phyloP scores from a whole-genome alignment of 2,113 vertebrate species.

The Trogon surrucura region DNA sequence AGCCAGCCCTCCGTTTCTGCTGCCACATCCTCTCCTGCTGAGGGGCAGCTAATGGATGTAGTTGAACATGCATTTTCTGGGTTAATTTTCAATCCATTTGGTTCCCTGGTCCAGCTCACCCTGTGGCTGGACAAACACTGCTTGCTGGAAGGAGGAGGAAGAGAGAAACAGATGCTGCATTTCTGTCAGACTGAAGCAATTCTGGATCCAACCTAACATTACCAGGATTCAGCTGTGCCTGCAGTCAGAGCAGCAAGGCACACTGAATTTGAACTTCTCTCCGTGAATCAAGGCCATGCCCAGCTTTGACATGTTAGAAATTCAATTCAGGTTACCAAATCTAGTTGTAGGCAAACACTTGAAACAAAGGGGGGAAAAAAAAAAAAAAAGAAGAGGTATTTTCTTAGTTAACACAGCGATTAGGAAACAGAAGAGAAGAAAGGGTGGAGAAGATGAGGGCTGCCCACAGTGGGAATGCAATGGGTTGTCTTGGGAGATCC shows the following conservation, averaged over 20 bases:
- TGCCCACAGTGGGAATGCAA: not conserved
- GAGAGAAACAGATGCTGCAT: not conserved
- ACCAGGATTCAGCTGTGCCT: not conserved
- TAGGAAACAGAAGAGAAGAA: not conserved
- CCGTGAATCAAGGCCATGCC: not conserved
- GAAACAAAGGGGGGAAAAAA: not conserved
- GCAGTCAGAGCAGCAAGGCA: not conserved
- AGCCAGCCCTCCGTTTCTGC: not conserved
- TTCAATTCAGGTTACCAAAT: not conserved
- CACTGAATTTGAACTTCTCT: not conserved
- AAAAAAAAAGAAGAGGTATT: not conserved
- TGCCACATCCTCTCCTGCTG: not conserved
- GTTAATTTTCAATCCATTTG: not conserved
- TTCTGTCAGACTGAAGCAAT: not conserved
- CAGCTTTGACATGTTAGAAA: not conserved
- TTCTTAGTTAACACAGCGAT: not conserved
- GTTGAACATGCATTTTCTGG: not conserved
- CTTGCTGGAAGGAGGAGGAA: not conserved
- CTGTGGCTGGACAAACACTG: not conserved
- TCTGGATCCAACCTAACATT: fast-evolving
- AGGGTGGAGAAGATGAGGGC: not conserved
- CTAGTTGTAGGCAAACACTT: not conserved
- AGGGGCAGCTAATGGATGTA: not conserved
- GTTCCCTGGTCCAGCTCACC: not conserved
- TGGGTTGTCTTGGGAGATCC: not conserved